Conservation (phyloP, 2,113 vertebrate species). For the Lipophrys pholis region DNA sequence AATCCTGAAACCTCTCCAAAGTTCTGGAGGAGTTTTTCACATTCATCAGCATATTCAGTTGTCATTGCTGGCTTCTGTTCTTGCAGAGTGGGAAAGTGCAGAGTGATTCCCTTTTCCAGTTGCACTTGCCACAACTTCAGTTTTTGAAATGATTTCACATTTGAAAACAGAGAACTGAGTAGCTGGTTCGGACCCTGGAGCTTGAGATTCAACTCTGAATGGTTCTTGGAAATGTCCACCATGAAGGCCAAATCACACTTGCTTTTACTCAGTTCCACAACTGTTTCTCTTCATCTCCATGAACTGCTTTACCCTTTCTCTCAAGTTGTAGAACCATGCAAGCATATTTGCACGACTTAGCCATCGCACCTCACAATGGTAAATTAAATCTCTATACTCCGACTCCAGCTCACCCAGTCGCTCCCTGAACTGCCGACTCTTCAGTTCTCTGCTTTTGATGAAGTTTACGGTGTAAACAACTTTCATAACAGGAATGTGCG, state of each 20-base stretch:
- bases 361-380: slow-evolving; percentile 4
- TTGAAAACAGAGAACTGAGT: neutral
- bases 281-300: neutral
- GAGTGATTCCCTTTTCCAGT: no score
- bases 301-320: neutral
- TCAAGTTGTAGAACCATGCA: neutral
- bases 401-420: neutral
- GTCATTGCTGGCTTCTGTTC: neutral
- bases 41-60: neutral
- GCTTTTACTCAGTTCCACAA: neutral
- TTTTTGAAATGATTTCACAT: neutral
- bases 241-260: neutral
- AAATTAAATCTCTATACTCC: neutral
- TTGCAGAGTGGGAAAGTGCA: neutral
- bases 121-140: no score
- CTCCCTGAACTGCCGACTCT: neutral
- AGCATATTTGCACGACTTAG: neutral
- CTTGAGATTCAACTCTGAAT: neutral
- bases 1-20: neutral
- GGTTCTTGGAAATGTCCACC: neutral
- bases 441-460: neutral
- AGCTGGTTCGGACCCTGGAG: neutral
- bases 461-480: neutral
- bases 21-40: neutral
- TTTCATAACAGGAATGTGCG: neutral